Evolutionary conservation across 1,140 invertebrate species (phyloP), one percentile per base, ranked within the genome.

Genomic region (Philaenus spumarius): DNA sequence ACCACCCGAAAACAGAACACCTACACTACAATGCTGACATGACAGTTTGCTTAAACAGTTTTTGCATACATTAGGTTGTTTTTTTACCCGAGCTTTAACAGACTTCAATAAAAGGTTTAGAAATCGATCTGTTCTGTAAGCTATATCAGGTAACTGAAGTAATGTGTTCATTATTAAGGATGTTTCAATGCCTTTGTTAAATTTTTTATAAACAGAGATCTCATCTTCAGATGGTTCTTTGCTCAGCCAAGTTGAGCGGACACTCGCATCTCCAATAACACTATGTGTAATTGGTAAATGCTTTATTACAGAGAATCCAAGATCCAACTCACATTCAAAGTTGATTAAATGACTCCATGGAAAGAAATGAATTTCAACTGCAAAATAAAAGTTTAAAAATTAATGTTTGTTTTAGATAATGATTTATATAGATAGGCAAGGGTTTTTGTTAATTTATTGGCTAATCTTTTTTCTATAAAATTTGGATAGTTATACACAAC

Each of bases 1-100:
- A 23, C 96, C 96, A 54, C 95, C 95, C 65, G 95, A 98, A 78
- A 97, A 98, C 63, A 97, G 75, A 59, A 98, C 74, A 30, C 86
- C 93, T 37, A 93, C 74, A 72, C 87, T 86, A 17, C 88, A 77
- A 76, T 95, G 92, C 50, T 60, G 56, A 69, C 83, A 85, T 23
- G 68, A 65, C 20, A 48, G 52, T 2, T 51, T 60, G 48, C 60
- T 60, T 40, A 82, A 70, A 67, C 87, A 90, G 40, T 75, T 69
- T 67, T 80, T 80, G 67, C 89, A 93, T 69, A 75, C 77, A 43
- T 78, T 72, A 17, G 85, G 82, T 59, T 86, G 83, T 63, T 75
- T 81, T 54, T 72, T 64, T 59, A 89, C 73, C 64, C 90, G 71
- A 58, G 78, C 68, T 71, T 77, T 71, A 15, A 92, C 75, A 59